These are phyloP conservation scores for Coremacera marginata DNA, from an alignment of 2,888 invertebrate genomes.

Conservation along the genomic window DNA sequence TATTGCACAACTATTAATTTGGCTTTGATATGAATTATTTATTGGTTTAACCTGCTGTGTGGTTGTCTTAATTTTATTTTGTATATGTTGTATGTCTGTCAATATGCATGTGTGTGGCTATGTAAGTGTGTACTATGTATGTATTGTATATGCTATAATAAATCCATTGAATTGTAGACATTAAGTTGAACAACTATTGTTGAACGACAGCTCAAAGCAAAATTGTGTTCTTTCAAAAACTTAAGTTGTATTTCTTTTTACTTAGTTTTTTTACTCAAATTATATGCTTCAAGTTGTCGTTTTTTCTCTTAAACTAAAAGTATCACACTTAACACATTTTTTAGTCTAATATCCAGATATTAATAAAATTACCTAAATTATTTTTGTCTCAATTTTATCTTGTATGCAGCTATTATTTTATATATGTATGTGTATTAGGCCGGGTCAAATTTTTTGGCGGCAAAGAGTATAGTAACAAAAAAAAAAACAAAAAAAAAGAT, in stretches of 20 bases:
- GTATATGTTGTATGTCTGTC: slow-evolving; percentile 27
- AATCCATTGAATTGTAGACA: too few relatives aligned
- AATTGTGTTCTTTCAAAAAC: too few relatives aligned
- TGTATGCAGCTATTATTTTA: too few relatives aligned
- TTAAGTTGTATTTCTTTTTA: too few relatives aligned
- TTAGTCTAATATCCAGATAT: too few relatives aligned
- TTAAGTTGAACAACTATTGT: too few relatives aligned
- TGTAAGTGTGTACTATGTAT: background rate
- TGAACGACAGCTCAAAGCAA: too few relatives aligned
- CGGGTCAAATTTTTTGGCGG: too few relatives aligned
- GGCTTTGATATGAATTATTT: slow-evolving; percentile 34
- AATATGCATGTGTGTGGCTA: background rate
- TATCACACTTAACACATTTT: background rate
- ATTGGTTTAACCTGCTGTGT: slow-evolving; percentile 39
- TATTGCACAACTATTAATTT: background rate
- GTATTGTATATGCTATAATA: background rate
- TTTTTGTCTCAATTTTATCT: too few relatives aligned
- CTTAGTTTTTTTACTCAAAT: background rate
- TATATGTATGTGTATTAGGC: background rate
- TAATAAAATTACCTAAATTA: too few relatives aligned
- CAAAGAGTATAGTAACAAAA: too few relatives aligned
- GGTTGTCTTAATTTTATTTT: background rate
- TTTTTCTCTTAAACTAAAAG: background rate
- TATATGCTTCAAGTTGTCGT: background rate
- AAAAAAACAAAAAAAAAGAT: too few relatives aligned